Percentiles rank a stretch among this genome's conserved stretches.
Conservation (phyloP, 2,113 vertebrate genomes). For the Manacus vitellinus region DNA sequence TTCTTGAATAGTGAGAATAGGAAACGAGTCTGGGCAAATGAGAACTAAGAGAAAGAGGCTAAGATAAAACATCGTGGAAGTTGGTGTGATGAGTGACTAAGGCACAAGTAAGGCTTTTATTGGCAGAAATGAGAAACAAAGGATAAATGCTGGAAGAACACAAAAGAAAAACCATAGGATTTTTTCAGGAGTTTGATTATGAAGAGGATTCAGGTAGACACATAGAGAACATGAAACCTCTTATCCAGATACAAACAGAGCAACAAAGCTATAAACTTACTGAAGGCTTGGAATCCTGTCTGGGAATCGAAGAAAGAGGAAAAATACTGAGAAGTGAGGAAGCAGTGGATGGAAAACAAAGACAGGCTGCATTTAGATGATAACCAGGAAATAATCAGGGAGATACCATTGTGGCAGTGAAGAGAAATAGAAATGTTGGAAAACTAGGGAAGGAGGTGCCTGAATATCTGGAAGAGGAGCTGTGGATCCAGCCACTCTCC, state of each 20-base stretch:
- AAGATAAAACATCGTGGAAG: not conserved
- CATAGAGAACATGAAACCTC: not conserved
- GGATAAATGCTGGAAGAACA: not conserved
- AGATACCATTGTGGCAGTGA: not conserved
- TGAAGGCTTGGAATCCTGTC: not conserved
- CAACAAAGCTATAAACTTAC: not conserved
- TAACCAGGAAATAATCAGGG: not conserved
- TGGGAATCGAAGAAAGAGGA: not conserved
- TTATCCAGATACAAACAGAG: not conserved
- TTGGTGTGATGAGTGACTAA: not conserved
- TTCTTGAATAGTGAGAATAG: not conserved
- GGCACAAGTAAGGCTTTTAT: not conserved
- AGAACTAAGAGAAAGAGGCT: not conserved
- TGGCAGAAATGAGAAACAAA: not conserved
- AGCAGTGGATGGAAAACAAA: not conserved
- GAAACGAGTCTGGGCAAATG: not conserved
- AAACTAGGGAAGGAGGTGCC: not conserved
- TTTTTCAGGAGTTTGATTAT: not conserved
- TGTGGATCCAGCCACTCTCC: not conserved
- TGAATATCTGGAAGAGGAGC: not conserved
- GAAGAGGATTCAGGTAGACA: not conserved
- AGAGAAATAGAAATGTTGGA: not conserved
- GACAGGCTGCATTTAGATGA: not conserved
- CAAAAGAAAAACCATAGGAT: not conserved
- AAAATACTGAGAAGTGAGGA: not conserved